Evolutionary conservation across 1,140 invertebrate genomes (phyloP).

Genomic region (Rhagoletis pomonella): DNA sequence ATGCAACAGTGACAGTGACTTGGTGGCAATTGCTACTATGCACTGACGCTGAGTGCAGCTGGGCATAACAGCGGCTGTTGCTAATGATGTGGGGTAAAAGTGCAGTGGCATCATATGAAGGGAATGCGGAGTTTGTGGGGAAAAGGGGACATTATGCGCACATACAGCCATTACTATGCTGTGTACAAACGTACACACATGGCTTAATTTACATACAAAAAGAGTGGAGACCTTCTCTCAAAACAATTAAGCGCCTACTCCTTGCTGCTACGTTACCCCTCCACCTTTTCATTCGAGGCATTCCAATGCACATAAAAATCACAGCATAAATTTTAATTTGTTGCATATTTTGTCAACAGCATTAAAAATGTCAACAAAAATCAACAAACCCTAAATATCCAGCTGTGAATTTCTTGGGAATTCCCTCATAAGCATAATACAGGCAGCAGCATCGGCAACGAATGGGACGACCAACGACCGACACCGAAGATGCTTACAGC

Average conservation of each 20-base stretch:
- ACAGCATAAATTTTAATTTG: conserved; percentile 73
- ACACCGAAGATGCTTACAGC: not conserved
- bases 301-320: conserved; percentile 50
- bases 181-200: not conserved
- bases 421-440: conserved; percentile 64
- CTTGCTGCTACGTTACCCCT: not conserved
- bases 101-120: not conserved
- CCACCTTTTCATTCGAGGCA: not conserved
- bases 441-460: not conserved
- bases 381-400: conserved; percentile 68
- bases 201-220: conserved; percentile 42
- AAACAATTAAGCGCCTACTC: conserved; percentile 20
- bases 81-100: not conserved
- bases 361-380: conserved; percentile 66
- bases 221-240: conserved; percentile 2
- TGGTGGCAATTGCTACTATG: not conserved
- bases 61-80: not conserved
- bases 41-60: not conserved
- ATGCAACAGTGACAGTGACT: not conserved
- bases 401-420: conserved; percentile 74
- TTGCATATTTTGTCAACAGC: conserved; percentile 73
- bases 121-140: not conserved
- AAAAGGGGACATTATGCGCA: not conserved
- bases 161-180: conserved; percentile 1
- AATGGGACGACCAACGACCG: not conserved